A percentile compares a stretch with the other conserved stretches of the same genome.
These are phyloP conservation scores for Plumapathes pennacea DNA, from an alignment of 92 coral and sea anemone species.

Conservation along the genomic window DNA sequence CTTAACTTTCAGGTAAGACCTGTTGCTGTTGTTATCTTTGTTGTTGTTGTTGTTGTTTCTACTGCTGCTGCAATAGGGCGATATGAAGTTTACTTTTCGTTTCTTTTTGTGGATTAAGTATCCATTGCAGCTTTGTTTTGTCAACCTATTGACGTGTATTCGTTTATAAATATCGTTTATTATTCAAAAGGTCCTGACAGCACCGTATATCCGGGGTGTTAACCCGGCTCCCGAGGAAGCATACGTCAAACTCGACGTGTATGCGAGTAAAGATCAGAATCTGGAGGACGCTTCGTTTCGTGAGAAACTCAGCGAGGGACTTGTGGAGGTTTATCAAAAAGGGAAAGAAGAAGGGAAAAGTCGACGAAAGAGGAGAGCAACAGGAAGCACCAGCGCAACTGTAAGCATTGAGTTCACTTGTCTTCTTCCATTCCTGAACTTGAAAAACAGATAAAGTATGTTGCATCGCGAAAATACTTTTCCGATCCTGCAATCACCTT, in stretches of 20 bases:
- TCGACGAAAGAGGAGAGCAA: constrained; percentile 70
- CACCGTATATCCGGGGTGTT: constrained; percentile 67
- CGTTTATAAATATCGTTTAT: too few relatives aligned
- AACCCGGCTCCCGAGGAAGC: constrained; percentile 50
- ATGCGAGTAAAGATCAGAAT: constrained; percentile 21
- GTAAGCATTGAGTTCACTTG: constrained; percentile 57
- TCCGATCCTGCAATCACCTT: too few relatives aligned
- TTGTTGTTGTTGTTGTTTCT: too few relatives aligned
- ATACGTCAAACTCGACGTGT: constrained; percentile 56
- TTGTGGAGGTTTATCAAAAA: constrained; percentile 58
- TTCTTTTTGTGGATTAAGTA: too few relatives aligned
- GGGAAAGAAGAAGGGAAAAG: constrained; percentile 42
- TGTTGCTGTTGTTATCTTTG: not conserved
- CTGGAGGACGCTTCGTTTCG: constrained; percentile 33
- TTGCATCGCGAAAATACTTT: too few relatives aligned
- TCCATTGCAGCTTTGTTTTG: too few relatives aligned
- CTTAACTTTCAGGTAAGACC: constrained; percentile 60
- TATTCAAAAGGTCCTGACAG: constrained; percentile 82
- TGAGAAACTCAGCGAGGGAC: constrained; percentile 56
- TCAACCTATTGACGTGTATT: too few relatives aligned
- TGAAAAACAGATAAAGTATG: too few relatives aligned
- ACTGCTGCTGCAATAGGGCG: too few relatives aligned
- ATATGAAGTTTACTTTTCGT: too few relatives aligned
- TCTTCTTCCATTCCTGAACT: too few relatives aligned
- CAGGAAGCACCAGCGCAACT: constrained; percentile 84